Evolutionary conservation across 2,888 invertebrate species (phyloP).

Genomic region (Perithous albicinctus): DNA sequence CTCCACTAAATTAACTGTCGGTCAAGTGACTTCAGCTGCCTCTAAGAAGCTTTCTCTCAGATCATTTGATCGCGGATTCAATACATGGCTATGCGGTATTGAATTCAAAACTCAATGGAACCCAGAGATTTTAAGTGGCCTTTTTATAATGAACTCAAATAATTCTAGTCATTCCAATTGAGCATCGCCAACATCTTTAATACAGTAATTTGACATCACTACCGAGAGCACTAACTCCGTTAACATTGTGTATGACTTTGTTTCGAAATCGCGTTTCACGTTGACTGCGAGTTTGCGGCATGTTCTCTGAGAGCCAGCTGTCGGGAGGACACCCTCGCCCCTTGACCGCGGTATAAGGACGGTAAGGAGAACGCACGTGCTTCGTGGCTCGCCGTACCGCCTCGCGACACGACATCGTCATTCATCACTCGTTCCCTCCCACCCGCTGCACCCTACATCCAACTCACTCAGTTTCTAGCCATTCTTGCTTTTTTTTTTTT

Average conservation of each 20-base stretch:
- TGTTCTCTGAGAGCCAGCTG: slow-evolving; percentile 1
- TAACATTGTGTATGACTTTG: not conserved
- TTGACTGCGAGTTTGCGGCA: not conserved
- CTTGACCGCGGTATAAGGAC: not conserved
- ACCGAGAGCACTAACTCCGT: no score
- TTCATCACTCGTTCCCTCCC: slow-evolving; percentile 72
- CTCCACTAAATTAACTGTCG: no score
- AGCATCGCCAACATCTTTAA: no score
- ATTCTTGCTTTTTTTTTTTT: not conserved
- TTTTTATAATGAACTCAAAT: no score
- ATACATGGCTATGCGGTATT: no score
- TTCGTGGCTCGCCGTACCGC: slow-evolving; percentile 70
- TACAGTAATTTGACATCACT: no score
- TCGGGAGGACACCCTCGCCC: slow-evolving; percentile 8
- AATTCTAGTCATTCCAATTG: no score
- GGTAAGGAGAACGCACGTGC: slow-evolving; percentile 22
- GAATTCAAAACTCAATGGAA: no score
- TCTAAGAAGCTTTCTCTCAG: no score
- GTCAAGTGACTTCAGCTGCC: no score
- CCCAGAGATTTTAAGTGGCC: no score
- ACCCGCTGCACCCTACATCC: not conserved
- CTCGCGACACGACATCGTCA: slow-evolving; percentile 79
- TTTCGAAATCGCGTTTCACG: not conserved
- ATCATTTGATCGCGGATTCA: no score
- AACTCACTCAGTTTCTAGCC: not conserved